Evolutionary conservation across 2,113 vertebrate genomes (phyloP).

Genomic region (Brachypodius melanocephalos): DNA sequence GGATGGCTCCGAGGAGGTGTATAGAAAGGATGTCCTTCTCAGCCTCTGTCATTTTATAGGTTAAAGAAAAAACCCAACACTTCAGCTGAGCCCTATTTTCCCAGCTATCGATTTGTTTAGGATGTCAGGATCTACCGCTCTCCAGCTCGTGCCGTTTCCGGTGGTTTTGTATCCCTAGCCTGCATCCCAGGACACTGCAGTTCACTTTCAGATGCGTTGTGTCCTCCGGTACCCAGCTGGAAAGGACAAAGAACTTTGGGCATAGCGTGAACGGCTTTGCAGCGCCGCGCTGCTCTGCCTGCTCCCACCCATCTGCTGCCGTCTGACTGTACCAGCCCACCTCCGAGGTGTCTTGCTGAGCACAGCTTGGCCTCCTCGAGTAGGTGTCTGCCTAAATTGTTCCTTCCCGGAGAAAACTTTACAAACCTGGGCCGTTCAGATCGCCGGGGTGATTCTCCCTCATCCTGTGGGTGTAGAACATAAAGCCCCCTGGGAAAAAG

Average conservation of each 20-base stretch:
- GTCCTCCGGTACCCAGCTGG: neutral
- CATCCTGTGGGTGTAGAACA: too few relatives aligned
- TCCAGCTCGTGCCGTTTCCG: neutral
- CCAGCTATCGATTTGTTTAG: neutral
- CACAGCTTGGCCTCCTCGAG: neutral
- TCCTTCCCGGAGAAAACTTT: neutral
- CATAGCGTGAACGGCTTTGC: neutral
- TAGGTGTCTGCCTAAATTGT: neutral
- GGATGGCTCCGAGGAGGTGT: neutral
- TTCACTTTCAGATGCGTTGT: neutral
- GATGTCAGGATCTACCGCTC: neutral
- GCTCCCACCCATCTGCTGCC: slow-evolving; percentile 4
- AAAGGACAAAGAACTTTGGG: slow-evolving; percentile 56
- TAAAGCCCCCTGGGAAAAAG: neutral
- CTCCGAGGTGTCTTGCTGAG: neutral
- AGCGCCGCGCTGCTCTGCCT: neutral
- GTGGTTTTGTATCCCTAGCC: neutral
- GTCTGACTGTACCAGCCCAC: neutral
- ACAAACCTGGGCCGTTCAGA: neutral
- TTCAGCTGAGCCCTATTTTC: neutral
- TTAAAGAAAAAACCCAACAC: neutral
- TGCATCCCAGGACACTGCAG: neutral
- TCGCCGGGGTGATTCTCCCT: neutral
- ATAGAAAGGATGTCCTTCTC: neutral
- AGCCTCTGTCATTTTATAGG: neutral